A percentile compares a stretch with the other conserved stretches of the same genome.
phyloP scores from a whole-genome alignment of 2,113 vertebrate genomes.

The Ellobius talpinus region DNA sequence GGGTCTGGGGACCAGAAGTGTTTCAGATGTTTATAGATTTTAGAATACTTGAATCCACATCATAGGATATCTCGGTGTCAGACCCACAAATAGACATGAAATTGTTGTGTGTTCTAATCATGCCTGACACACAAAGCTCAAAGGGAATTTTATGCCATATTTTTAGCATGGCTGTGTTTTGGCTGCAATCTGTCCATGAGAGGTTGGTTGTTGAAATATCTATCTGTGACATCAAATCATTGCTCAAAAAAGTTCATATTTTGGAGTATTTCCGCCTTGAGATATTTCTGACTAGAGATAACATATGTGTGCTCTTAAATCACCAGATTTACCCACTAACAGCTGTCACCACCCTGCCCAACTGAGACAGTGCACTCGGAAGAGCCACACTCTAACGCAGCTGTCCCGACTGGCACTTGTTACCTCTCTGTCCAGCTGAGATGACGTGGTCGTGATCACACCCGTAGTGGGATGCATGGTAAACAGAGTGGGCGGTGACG shows the following conservation, averaged over 20 bases:
- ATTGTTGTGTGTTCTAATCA: background rate
- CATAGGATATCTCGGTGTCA: background rate
- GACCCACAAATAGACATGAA: background rate
- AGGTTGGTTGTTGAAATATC: background rate
- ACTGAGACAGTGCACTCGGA: background rate
- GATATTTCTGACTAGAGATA: background rate
- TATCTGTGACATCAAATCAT: background rate
- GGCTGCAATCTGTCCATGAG: background rate
- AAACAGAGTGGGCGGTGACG: slow-evolving; percentile 80
- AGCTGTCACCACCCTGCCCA: background rate
- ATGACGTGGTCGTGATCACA: slow-evolving; percentile 82
- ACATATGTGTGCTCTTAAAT: background rate
- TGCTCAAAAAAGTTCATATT: background rate
- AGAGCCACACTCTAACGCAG: background rate
- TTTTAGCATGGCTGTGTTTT: background rate
- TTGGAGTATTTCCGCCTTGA: background rate
- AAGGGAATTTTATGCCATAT: background rate
- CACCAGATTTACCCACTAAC: background rate
- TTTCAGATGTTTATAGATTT: background rate
- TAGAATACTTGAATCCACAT: background rate
- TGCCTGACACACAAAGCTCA: background rate
- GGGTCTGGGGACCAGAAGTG: background rate
- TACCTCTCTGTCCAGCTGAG: slow-evolving; percentile 94
- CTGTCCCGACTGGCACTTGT: background rate
- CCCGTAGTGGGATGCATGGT: slow-evolving; percentile 86